Base-by-base conservation (phyloP, 1,140 invertebrate species). In the Drosophila kurseongensis region DNA sequence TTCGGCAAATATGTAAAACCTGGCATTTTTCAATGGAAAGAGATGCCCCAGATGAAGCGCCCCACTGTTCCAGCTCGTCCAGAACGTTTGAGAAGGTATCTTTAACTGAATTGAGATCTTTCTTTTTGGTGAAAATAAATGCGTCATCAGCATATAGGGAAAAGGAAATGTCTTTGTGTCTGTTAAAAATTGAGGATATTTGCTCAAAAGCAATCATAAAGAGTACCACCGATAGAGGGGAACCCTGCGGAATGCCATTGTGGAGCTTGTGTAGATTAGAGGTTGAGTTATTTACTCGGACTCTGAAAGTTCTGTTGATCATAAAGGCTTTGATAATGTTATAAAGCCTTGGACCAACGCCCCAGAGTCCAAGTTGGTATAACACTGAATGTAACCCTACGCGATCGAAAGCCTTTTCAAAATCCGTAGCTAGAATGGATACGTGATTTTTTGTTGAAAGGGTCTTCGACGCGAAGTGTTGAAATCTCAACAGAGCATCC, bases 11-110 rank as follows among this genome's bases (percentile, higher is more conserved):
- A 5, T 32, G n/a, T 12, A 35, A 7, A 9, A 51, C 29, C 27
- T 51, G 29, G 16, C 27, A 51, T 51, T 51, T 51, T 51, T 51
- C n/a, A 16, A 51, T 51, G 2, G n/a, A 51, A 12, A 51, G 27
- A 51, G 3, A 23, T 23, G 23, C 23, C 23, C 23, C 23, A 23
- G 23, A 23, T 51, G 48, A 51, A 5, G 27, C 9, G 29, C 48
- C 27, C 29, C 29, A 35, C 8, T 51, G 27, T 8, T 51, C 48
- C 27, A 51, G 27, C 27, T 32, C 48, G 13, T 51, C 27, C 27
- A 50, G n/a, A 50, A 16, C 48, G 13, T 32, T 9, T 12, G n/a
- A 51, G 13, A 51, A 51, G 8, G 27, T 14, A 7, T 51, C 14
- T 51, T 35, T 51, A 0, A 51, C 27, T 8, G 13, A 51, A 6